Evolutionary conservation across 2,797 vertebrate genomes (phyloP).

Genomic region (Xiphophorus birchmanni): DNA sequence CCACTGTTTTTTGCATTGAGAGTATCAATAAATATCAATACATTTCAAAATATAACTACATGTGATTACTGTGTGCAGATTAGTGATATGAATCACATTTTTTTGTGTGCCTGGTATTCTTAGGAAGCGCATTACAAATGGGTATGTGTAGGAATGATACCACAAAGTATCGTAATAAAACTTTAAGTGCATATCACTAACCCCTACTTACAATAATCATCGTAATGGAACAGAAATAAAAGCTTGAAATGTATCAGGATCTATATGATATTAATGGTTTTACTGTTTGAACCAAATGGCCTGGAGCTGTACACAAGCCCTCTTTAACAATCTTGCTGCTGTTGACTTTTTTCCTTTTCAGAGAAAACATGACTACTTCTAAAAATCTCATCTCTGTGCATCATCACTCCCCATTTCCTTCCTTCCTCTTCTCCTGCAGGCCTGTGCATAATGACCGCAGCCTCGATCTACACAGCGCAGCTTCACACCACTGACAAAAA

Average conservation of each 20-base stretch:
- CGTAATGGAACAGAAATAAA: not conserved
- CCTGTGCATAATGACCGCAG: constrained; percentile 89
- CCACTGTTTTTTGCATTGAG: no score
- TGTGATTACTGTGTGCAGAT: no score
- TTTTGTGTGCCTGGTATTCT: no score
- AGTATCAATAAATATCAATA: no score
- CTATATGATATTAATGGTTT: not conserved
- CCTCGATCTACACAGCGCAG: constrained; percentile 88
- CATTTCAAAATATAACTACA: no score
- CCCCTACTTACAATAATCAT: not conserved
- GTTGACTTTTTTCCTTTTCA: constrained; percentile 30
- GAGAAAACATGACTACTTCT: not conserved
- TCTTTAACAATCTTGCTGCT: constrained; percentile 8
- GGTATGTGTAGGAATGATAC: no score
- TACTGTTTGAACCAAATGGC: not conserved
- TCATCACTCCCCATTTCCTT: not conserved
- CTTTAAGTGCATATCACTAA: no score
- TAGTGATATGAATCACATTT: no score
- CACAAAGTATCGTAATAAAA: no score
- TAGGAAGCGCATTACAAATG: no score
- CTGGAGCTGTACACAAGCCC: not conserved
- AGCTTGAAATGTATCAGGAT: not conserved
- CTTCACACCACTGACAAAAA: constrained; percentile 51
- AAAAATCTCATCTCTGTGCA: not conserved
- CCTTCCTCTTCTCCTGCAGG: constrained; percentile 74